Evolutionary conservation across 2,888 invertebrate species (phyloP).

Genomic region (Deladenus siricidicola): DNA sequence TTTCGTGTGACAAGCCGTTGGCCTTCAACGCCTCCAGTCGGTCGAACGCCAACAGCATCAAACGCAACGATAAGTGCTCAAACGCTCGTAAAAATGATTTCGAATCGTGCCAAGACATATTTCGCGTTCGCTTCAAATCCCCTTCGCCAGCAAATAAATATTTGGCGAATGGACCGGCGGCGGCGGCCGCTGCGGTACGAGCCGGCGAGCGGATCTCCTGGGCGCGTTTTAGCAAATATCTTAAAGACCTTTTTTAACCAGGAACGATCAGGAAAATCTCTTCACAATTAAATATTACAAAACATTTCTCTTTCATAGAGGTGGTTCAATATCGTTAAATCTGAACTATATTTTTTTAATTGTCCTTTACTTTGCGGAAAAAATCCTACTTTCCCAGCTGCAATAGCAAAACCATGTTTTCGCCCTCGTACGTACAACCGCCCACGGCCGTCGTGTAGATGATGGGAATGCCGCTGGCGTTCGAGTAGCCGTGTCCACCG

Average conservation of each 20-base stretch:
- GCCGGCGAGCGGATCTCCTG: conserved; percentile 17
- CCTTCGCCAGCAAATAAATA: conserved; percentile 56
- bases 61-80: conserved; percentile 44
- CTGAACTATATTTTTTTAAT: not conserved
- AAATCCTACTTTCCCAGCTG: conserved; percentile 57
- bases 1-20: conserved; percentile 18
- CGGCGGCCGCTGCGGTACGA: not conserved
- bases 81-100: conserved; percentile 38
- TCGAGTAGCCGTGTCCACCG: conserved; percentile 82
- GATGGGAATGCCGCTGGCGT: conserved; percentile 65
- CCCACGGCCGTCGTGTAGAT: conserved; percentile 54
- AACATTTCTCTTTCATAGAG: no score
- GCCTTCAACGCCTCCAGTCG: conserved; percentile 22
- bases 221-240: conserved; percentile 38
- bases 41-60: conserved; percentile 36
- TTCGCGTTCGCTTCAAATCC: conserved; percentile 59
- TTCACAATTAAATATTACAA: not conserved
- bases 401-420: conserved; percentile 82
- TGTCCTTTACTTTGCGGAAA: not conserved
- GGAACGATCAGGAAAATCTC: not conserved
- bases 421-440: conserved; percentile 58
- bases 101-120: not conserved
- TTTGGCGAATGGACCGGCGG: conserved; percentile 9
- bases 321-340: no score
- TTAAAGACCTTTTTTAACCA: not conserved